These are phyloP conservation scores for Vannuccia rotundouncinata DNA, from an alignment of 2,888 invertebrate species.

Conservation along the genomic window DNA sequence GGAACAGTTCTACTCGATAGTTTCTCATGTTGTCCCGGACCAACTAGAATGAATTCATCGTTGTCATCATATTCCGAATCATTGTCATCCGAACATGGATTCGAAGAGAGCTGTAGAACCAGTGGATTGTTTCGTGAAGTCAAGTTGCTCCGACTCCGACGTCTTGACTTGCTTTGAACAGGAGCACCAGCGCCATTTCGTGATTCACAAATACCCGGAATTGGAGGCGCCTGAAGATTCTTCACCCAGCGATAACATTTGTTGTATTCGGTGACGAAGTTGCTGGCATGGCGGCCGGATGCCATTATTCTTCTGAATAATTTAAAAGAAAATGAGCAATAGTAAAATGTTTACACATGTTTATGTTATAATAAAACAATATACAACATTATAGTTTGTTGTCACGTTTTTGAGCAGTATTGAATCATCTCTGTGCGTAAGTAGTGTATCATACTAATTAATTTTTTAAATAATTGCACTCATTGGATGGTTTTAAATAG, in stretches of 20 bases:
- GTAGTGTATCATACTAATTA: no score
- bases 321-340: no score
- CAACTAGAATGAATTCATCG: neutral
- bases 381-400: no score
- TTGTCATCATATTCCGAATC: neutral
- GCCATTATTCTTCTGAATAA: no score
- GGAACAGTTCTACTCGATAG: neutral
- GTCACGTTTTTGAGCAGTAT: no score
- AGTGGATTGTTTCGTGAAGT: constrained; percentile 9
- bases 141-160: neutral
- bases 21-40: neutral
- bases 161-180: neutral
- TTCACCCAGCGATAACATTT: neutral
- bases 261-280: neutral
- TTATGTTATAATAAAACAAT: no score
- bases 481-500: no score
- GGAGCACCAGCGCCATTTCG: neutral
- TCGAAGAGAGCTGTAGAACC: neutral
- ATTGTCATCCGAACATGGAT: neutral
- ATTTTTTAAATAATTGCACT: no score
- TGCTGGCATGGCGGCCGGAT: neutral
- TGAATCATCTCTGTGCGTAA: no score
- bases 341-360: no score
- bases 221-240: neutral
- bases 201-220: neutral